A percentile compares a stretch with the other conserved stretches of the same genome.
Conservation (phyloP, 2,797 vertebrate species). For the Labroides dimidiatus region DNA sequence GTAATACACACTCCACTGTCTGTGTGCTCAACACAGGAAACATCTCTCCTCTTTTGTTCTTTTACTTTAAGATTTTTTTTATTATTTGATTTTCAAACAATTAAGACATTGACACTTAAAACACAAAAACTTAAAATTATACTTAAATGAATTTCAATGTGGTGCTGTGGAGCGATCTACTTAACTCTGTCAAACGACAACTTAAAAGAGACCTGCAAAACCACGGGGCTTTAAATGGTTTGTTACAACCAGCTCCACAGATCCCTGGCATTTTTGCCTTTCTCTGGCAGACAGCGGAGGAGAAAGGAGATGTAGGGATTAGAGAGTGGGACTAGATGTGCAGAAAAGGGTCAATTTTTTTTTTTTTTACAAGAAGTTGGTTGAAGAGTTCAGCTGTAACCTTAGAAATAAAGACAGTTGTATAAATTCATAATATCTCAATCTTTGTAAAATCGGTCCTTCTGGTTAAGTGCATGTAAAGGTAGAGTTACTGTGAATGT, state of each 20-base stretch:
- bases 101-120: neutral
- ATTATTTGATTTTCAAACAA: neutral
- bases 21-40: no score
- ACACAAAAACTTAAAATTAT: neutral
- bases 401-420: constrained; percentile 9
- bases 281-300: no score
- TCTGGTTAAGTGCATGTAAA: constrained; percentile 11
- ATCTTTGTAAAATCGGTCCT: constrained; percentile 15
- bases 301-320: no score
- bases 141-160: neutral
- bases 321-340: no score
- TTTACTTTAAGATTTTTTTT: neutral
- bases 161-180: neutral
- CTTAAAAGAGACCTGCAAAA: neutral
- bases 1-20: no score
- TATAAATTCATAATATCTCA: no score
- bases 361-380: neutral
- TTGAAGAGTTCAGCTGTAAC: constrained; percentile 8
- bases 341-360: neutral
- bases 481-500: constrained; percentile 57
- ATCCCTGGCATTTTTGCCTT: no score
- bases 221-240: neutral
- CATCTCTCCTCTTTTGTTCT: neutral
- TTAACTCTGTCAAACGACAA: neutral
- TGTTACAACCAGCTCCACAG: neutral